Percentiles rank a stretch among this genome's conserved stretches.
These are phyloP conservation scores for Samia ricini DNA, from an alignment of 1,140 invertebrate species.

Conservation along the genomic window DNA sequence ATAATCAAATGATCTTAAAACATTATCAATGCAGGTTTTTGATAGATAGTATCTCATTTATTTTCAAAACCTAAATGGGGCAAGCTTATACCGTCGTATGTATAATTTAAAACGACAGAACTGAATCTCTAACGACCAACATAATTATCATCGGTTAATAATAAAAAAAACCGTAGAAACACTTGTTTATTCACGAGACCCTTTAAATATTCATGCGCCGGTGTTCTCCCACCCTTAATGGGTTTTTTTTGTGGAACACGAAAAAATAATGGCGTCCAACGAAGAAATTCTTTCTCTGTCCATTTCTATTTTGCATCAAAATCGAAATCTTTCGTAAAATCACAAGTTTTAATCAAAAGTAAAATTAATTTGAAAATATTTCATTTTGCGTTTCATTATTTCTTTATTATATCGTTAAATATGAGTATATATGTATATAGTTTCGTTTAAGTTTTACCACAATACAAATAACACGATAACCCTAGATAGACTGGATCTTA, in stretches of 20 bases:
- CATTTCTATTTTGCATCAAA: not conserved
- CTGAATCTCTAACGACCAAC: not conserved
- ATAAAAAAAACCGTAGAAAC: constrained; percentile 1
- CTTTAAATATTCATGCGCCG: constrained; percentile 10
- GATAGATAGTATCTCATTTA: no score
- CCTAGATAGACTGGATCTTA: no score
- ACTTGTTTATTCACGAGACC: constrained; percentile 3
- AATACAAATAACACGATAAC: no score
- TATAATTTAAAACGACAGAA: not conserved
- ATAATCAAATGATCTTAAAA: no score
- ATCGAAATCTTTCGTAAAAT: not conserved
- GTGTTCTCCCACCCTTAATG: not conserved
- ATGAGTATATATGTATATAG: no score
- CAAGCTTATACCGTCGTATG: not conserved
- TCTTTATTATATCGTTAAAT: not conserved
- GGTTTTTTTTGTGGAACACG: not conserved
- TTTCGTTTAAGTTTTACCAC: no score
- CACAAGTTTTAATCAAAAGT: not conserved
- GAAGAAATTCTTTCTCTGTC: not conserved
- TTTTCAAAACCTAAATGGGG: no score
- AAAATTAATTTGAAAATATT: not conserved
- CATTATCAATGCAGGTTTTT: no score
- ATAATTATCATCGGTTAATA: constrained; percentile 1
- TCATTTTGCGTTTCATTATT: not conserved
- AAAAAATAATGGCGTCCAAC: not conserved